Conservation (phyloP, 2,888 invertebrate genomes). For the Himalopsyche tibetana region DNA sequence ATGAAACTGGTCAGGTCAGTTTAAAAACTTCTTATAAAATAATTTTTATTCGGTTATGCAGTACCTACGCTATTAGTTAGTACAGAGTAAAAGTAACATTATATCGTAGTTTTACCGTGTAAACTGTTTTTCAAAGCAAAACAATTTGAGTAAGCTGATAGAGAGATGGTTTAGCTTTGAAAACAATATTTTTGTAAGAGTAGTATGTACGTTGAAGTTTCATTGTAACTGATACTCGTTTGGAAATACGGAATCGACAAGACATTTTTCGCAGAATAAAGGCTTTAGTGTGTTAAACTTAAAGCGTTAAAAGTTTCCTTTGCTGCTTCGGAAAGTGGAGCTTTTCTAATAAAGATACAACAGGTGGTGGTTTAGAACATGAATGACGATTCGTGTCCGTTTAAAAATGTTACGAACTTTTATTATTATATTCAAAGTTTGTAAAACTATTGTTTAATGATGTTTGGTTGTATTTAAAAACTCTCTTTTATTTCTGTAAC, state of each 20-base stretch:
- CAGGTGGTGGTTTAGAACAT: background rate
- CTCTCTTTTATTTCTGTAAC: too few relatives aligned
- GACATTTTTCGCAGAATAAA: background rate
- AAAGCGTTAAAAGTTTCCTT: background rate
- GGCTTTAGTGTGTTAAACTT: background rate
- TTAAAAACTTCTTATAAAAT: too few relatives aligned
- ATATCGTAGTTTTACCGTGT: too few relatives aligned
- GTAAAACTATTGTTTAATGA: too few relatives aligned
- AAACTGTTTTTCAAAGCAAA: too few relatives aligned
- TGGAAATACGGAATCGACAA: background rate
- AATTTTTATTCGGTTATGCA: too few relatives aligned
- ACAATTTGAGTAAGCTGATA: too few relatives aligned
- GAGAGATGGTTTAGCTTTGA: background rate
- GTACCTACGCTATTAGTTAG: too few relatives aligned
- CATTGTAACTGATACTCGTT: background rate
- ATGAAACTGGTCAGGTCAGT: too few relatives aligned
- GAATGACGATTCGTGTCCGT: background rate
- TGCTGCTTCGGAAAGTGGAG: background rate
- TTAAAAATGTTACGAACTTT: background rate
- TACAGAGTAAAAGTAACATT: too few relatives aligned
- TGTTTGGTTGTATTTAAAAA: too few relatives aligned
- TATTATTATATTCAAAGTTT: too few relatives aligned
- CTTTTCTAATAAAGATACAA: conserved; percentile 28
- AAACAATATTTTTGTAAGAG: background rate
- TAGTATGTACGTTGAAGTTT: background rate